Conservation (phyloP, 2,113 vertebrate genomes). For the Leucosticte australis region DNA sequence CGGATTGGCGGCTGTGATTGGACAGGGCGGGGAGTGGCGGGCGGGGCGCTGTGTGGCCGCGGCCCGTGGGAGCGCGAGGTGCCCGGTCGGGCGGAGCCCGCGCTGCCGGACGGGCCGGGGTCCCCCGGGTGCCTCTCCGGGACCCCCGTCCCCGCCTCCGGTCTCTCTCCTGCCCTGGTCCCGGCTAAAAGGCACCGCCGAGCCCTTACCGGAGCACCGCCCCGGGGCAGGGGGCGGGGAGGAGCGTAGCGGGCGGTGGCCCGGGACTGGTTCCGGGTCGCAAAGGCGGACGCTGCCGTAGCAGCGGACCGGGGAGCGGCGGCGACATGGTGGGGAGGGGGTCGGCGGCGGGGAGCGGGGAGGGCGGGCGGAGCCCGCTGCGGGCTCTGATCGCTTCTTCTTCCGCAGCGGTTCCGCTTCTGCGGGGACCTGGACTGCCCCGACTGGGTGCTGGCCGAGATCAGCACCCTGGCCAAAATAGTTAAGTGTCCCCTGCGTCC, state of each 20-base stretch:
- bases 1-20: neutral
- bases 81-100: too few relatives aligned
- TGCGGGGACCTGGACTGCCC: conserved; percentile 56
- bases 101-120: accelerated
- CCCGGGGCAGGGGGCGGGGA: neutral
- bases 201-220: too few relatives aligned
- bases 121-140: accelerated
- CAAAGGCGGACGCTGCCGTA: neutral
- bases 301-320: neutral
- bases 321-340: neutral
- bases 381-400: neutral
- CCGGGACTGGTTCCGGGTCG: neutral
- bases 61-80: too few relatives aligned
- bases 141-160: neutral
- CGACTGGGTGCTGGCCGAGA: conserved; percentile 58
- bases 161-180: too few relatives aligned
- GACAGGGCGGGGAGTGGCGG: accelerated
- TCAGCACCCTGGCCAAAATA: conserved; percentile 48
- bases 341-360: neutral
- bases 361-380: neutral
- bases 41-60: neutral
- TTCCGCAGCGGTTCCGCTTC: conserved; percentile 37
- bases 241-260: neutral
- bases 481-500: neutral
- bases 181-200: too few relatives aligned